Base-by-base conservation (phyloP, 53 echinoderm and acorn worm species). In the Echinarachnius parma region DNA sequence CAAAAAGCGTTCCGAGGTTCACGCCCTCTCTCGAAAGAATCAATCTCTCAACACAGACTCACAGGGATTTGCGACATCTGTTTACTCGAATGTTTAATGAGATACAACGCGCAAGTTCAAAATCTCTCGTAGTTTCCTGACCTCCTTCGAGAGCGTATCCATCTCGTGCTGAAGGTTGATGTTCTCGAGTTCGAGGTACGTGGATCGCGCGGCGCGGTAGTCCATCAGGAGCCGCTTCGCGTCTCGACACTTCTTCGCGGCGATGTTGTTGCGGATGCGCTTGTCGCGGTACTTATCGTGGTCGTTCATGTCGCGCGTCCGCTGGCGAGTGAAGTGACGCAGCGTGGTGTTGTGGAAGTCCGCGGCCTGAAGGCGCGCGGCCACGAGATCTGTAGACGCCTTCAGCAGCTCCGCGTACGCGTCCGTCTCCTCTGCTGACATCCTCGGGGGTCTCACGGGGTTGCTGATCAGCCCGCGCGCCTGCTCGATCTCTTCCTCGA, bases 181-280 rank as follows among this genome's bases (percentile, higher is more conserved):
- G 66, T 88, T 88, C 37, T 88, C 88, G 7, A 75, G 61, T 53
- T 84, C 88, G 50, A 88, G 53, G 63, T 79, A 88, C 10, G 79
- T 65, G 7, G 88, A 83, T 54, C 88, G 65, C n/a, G 88, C 83
- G 2, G 75, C 66, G 3, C 88, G 54, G 52, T 88, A 88, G 2
- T 88, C 80, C 18, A 49, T 79, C 22, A 88, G 62, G 3, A 83
- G 79, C 4, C 88, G 57, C 66, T 83, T 83, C 16, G 83, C 79
- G 36, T 88, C 88, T 9, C 88, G 88, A 27, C 88, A 88, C 35
- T 88, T 88, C 68, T 83, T 83, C 25, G 88, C 88, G 10, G 88
- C 88, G 34, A 79, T 52, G 80, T 88, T 88, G 57, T 88, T 88
- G 21, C 88, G 83, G 9, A 80, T 48, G 21, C 88, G 83, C 68